Evolutionary conservation across 2,888 invertebrate species (phyloP), one percentile per base, ranked within the genome.

Genomic region (Strigamia transsilvanica): DNA sequence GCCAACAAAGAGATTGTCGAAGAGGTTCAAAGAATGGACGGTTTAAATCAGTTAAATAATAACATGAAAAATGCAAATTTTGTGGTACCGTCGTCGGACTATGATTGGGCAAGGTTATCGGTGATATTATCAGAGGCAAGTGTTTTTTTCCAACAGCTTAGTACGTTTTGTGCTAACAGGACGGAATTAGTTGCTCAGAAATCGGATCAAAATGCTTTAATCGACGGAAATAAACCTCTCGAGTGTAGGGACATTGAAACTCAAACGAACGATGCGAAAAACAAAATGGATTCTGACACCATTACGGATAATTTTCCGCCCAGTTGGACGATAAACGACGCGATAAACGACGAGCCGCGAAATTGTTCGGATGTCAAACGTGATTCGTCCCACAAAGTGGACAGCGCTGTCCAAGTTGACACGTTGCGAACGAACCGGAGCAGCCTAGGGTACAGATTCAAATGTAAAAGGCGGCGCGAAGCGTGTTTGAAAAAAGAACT

Each of bases 401-500:
- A 56, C 56, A 32, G 51, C 13, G 56, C 80, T 5, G 80, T 51
- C 3, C 80, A 80, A 56, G 80, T 80, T 15, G 46, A 80, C 15
- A 80, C 80, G 10, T n/a, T 80, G 32, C 80, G 10, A 23, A 18
- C 80, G 10, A 46, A 23, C 6, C 27, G 27, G 12, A 27, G 46
- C 56, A 51, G 38, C 10, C n/a, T 12, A 5, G 41, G 46, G 5
- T 73, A 38, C 79, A 79, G 38, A 79, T 38, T 42, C 13, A 42
- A n/a, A 23, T 51, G 51, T 21, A 34, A 46, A 15, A 9, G 32
- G 13, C 77, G 77, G 15, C 38, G 82, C 4, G 82, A 82, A 78
- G 78, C 82, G 7, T 82, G 82, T 18, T 34, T 82, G 78, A 34
- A 46, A 15, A 82, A 82, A n/a, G 82, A 82, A 46, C 78, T 82